phyloP scores from a whole-genome alignment of 2,888 invertebrate species.

The Polyommatus iphigenia region DNA sequence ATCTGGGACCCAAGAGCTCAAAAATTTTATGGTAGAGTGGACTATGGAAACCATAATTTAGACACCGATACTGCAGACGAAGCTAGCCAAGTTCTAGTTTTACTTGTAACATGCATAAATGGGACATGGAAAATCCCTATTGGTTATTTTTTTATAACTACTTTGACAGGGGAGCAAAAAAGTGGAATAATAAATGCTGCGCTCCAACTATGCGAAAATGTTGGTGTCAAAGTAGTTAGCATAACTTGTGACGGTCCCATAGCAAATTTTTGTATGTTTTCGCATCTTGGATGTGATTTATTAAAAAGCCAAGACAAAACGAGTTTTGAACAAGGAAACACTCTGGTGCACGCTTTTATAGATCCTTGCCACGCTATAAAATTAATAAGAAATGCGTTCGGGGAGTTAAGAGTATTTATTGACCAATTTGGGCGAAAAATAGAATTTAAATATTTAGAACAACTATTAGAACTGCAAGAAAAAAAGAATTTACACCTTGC shows the following conservation, averaged over 20 bases:
- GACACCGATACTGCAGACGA: constrained; percentile 21
- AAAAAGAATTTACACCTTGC: too few relatives aligned
- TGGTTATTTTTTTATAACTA: constrained; percentile 25
- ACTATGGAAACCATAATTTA: constrained; percentile 31
- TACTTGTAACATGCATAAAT: constrained; percentile 32
- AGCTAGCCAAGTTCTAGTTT: neutral
- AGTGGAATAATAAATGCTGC: neutral
- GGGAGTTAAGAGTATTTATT: too few relatives aligned
- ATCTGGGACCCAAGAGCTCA: constrained; percentile 35
- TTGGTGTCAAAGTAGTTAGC: too few relatives aligned
- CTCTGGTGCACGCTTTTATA: neutral
- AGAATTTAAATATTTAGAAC: too few relatives aligned
- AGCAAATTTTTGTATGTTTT: neutral
- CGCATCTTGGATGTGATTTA: constrained; percentile 9
- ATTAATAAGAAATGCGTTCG: too few relatives aligned
- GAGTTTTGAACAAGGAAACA: constrained; percentile 21
- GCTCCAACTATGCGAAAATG: too few relatives aligned
- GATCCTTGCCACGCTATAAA: constrained; percentile 22
- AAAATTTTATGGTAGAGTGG: constrained; percentile 35
- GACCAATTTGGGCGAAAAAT: too few relatives aligned
- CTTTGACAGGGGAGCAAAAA: constrained; percentile 18
- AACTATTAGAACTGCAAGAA: too few relatives aligned
- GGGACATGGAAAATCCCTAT: constrained; percentile 26
- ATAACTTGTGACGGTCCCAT: neutral
- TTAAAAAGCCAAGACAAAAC: neutral